These are phyloP conservation scores for Baronia brevicornis DNA, from an alignment of 2,888 invertebrate species.

Conservation along the genomic window DNA sequence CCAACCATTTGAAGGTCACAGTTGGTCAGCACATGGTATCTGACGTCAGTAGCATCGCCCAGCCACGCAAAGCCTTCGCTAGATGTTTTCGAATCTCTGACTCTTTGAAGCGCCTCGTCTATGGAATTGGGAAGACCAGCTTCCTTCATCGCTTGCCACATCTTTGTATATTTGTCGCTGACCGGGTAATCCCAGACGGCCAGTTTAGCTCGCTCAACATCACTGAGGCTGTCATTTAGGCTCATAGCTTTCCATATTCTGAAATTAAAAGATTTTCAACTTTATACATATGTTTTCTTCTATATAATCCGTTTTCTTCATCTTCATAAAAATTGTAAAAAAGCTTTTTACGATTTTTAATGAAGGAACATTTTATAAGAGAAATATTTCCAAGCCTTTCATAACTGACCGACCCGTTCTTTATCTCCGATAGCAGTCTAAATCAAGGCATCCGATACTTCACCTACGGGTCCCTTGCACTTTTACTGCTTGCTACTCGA, in stretches of 20 bases:
- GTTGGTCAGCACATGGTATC: slow-evolving; percentile 84
- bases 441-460: no score
- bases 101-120: slow-evolving; percentile 84
- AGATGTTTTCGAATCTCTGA: slow-evolving; percentile 78
- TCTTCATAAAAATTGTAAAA: no score
- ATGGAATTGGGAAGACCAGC: slow-evolving; percentile 87
- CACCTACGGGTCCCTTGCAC: no score
- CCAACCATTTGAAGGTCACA: slow-evolving; percentile 95
- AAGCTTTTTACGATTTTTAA: no score
- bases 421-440: no score
- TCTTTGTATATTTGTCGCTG: slow-evolving; percentile 98
- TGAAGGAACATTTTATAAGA: no score
- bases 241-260: slow-evolving; percentile 99
- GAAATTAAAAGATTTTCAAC: slow-evolving; percentile 10
- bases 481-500: no score
- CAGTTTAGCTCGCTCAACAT: slow-evolving; percentile 92
- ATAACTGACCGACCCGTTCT: no score
- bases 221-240: slow-evolving; percentile 92
- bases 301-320: no score
- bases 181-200: slow-evolving; percentile 99
- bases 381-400: no score
- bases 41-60: slow-evolving; percentile 95
- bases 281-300: no score
- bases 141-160: slow-evolving; percentile 96
- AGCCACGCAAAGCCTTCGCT: slow-evolving; percentile 94